Base-by-base conservation (phyloP, 2,113 vertebrate genomes). In the Azemiops feae region DNA sequence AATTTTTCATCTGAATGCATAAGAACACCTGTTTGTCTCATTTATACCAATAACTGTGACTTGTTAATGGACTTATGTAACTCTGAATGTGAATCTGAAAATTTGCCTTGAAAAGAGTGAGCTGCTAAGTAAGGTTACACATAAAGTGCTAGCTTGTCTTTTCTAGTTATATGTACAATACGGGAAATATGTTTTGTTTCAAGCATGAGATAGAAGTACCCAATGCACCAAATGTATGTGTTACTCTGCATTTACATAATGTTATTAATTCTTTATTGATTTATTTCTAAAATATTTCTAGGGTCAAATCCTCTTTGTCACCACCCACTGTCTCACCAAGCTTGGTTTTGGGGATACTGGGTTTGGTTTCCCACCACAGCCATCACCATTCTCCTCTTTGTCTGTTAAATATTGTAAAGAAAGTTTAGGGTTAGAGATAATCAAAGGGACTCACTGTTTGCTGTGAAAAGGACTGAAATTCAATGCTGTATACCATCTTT, bases 1-100 rank as follows among this genome's bases (percentile, higher is more conserved):
- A 60, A 87, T 95, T 94, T 92, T 47, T 95, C 91, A 94, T 94
- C 95, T 93, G 64, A 95, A 52, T 91, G 95, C 94, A 92, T 95
- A 93, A 52, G 93, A 93, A 95, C 89, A 94, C 88, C 93, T 95
- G 64, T 91, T 93, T 94, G 69, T 95, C 60, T 94, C 90, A 93
- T 81, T 85, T 69, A 69, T 90, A 0, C 50, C 94, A 96, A 91
- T 60, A 90, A 92, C 81, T 93, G 64, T 93, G 85, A 69, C 5
- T 90, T 93, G 57, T 81, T 95, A 95, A 93, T 55, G 95, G 54
- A 92, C 89, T 92, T 91, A 64, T 18, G 34, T 53, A 60, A 27
- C 3, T 92, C 47, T 25, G 91, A 92, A 86, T 89, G 57, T 54
- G 95, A 95, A 90, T 96, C 43, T 45, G n/a, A 20, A 81, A n/a